Conservation (phyloP, 2,888 invertebrate genomes). For the Kuschelorhynchus macadamiae region DNA sequence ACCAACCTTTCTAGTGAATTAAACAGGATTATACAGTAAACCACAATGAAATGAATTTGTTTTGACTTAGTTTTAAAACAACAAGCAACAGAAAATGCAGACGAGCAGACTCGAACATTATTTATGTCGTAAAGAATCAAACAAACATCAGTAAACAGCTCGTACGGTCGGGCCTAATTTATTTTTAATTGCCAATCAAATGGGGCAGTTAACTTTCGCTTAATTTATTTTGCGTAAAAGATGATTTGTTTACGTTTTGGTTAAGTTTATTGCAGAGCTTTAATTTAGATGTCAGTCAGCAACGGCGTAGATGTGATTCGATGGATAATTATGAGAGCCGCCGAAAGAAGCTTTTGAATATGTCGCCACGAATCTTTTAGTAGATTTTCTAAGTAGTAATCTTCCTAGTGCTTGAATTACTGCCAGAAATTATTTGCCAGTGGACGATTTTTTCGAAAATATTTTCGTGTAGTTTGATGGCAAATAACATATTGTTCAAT, state of each 20-base stretch:
- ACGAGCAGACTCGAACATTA: constrained; percentile 25
- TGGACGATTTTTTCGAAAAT: no score
- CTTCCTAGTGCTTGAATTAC: no score
- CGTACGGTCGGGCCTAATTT: constrained; percentile 34
- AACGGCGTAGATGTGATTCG: background rate
- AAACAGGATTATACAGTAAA: no score
- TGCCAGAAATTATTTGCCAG: no score
- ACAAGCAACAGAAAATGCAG: constrained; percentile 30
- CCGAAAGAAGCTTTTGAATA: no score
- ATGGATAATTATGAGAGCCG: background rate
- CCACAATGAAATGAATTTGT: constrained; percentile 21
- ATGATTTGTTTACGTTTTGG: constrained; percentile 34
- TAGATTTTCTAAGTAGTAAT: no score
- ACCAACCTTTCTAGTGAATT: no score
- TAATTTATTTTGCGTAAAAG: constrained; percentile 45
- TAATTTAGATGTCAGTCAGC: constrained; percentile 9
- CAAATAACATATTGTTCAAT: no score
- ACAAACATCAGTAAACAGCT: constrained; percentile 42
- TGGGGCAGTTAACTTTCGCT: constrained; percentile 29
- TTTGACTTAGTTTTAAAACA: constrained; percentile 24
- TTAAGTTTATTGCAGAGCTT: constrained; percentile 7
- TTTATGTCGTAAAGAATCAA: constrained; percentile 40
- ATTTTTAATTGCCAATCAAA: constrained; percentile 43
- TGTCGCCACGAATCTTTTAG: no score
- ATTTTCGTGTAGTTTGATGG: no score